These are phyloP conservation scores for Diplolepis rosae DNA, from an alignment of 2,888 invertebrate species.

Conservation along the genomic window DNA sequence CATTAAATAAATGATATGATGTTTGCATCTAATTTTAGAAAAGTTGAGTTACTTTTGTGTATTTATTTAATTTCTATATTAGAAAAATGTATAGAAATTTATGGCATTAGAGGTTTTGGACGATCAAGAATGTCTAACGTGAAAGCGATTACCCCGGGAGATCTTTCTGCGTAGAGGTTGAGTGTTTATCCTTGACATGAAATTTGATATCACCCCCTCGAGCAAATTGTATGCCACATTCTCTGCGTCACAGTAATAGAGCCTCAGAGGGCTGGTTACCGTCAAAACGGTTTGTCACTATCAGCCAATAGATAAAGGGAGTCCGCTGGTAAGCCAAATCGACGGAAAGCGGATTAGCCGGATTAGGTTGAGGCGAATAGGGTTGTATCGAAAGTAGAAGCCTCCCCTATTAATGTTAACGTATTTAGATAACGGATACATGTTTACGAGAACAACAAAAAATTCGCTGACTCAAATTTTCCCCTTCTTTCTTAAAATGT, in stretches of 20 bases:
- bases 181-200: constrained; percentile 14
- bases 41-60: too few species aligned
- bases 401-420: constrained; percentile 55
- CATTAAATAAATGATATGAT: too few species aligned
- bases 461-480: not conserved
- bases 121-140: constrained; percentile 15
- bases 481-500: not conserved
- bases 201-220: constrained; percentile 5
- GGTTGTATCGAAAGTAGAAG: constrained; percentile 29
- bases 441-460: not conserved
- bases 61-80: too few species aligned
- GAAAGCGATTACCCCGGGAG: not conserved
- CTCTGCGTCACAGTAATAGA: constrained; percentile 33
- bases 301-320: constrained; percentile 58
- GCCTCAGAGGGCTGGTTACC: constrained; percentile 51
- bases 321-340: constrained; percentile 52
- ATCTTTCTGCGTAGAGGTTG: not conserved
- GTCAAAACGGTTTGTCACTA: constrained; percentile 57
- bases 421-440: constrained; percentile 43
- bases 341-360: constrained; percentile 60
- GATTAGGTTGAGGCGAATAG: constrained; percentile 53
- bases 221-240: constrained; percentile 28
- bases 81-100: too few species aligned
- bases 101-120: not conserved
- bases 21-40: too few species aligned